Evolutionary conservation across 2,888 invertebrate genomes (phyloP), one percentile per base, ranked within the genome.

Genomic region (Lypha dubia): DNA sequence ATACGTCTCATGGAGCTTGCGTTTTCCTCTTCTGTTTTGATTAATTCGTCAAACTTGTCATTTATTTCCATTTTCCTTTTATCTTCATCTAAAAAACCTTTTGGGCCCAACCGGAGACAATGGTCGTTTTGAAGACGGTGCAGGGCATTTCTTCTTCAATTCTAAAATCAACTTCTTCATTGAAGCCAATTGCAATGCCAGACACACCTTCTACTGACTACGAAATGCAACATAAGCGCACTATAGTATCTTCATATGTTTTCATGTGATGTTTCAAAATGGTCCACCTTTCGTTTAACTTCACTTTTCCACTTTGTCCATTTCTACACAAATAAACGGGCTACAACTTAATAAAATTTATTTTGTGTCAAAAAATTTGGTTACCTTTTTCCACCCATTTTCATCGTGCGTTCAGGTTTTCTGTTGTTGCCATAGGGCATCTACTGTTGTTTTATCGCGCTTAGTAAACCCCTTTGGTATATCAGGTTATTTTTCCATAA

Each of bases 251-350:
- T 20, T 49, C 20, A 28, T n/a, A n/a, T 15, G 44, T 44, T 44
- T 1, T n/a, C n/a, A 44, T n/a, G 4, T 44, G n/a, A n/a, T n/a
- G 44, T 7, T 44, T 44, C n/a, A 9, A 6, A 4, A 4, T 28
- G 28, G 2, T 2, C 28, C 2, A 28, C 3, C 28, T 28, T 28
- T 28, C 28, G 28, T 5, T 28, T 28, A 28, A 28, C 28, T 28
- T 28, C 58, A 32, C 58, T 58, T 24, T 58, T 32, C 58, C 58
- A 58, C 58, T 58, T 32, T 32, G 58, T 32, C 28, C 32, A 58
- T 17, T n/a, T 32, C 13, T 53, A 3, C 24, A 53, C 15, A 53
- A 28, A 28, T 28, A 56, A 56, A 22, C 1, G 15, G 17, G n/a
- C n/a, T 15, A 28, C 28, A 15, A 44, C 28, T 8, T 41, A 51